Base-by-base conservation (phyloP, 1,140 invertebrate species). In the Babylonia areolata region DNA sequence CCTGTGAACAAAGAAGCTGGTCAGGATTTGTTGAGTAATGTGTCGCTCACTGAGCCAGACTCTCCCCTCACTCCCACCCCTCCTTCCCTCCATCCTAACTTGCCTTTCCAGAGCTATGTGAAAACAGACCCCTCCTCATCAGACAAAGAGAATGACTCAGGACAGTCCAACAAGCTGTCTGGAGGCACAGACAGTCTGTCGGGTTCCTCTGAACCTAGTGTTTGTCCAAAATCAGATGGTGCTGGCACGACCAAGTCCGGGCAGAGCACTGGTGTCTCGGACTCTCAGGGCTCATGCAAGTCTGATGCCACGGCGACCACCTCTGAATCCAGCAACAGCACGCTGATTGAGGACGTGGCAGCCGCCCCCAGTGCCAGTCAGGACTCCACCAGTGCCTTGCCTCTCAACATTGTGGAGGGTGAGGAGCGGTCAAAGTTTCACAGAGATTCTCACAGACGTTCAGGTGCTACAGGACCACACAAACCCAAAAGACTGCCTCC, bases 91-190 rank as follows among this genome's bases (percentile, higher is more conserved):
- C 35, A 39, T 69, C 40, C 81, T 23, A 86, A 40, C 39, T 40
- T 90, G 71, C 90, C 90, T 33, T 92, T 92, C 85, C 88, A 91
- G 79, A 71, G 37, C 23, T 88, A 88, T 37, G 69, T 80, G 31
- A 82, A 80, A 42, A 84, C 86, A 35, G 92, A 92, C n/a, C 51
- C 87, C 12, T 89, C 88, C 20, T 90, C 89, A 0, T 91, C 92
- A 12, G 91, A 93, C 84, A 93, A 93, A 88, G 92, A 92, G 86
- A 92, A 92, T 89, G 91, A 93, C 73, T 51, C 35, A 20, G n/a
- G 79, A 77, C 58, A 81, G 31, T 28, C 82, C 31, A 77, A 81
- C 64, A 82, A 78, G 37, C 39, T 84, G 23, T 40, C 42, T 23
- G 81, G 40, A 9, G 11, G 12, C 2, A 42, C 11, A 31, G 79